Conservation (phyloP, 2,113 vertebrate species). For the Progne subis region DNA sequence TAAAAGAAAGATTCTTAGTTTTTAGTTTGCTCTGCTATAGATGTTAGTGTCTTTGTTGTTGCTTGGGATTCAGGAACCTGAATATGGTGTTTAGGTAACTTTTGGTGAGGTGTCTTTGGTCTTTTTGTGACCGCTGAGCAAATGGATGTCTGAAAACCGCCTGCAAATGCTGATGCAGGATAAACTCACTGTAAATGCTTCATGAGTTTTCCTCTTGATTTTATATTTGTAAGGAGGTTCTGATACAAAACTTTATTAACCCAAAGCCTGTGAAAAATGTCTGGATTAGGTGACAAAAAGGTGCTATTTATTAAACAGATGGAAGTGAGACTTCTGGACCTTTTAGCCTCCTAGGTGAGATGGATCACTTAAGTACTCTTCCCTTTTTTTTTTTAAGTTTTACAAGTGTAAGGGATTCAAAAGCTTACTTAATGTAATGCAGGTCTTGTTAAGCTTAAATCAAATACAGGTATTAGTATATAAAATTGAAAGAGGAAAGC, state of each 20-base stretch:
- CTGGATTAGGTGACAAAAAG: neutral
- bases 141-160: neutral
- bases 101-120: neutral
- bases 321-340: neutral
- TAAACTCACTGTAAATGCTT: neutral
- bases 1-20: neutral
- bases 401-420: neutral
- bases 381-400: neutral
- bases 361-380: neutral
- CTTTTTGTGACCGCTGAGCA: neutral
- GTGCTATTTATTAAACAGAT: neutral
- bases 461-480: neutral
- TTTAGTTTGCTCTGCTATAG: neutral
- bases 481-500: neutral
- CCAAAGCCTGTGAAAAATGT: neutral
- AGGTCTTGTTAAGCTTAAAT: neutral
- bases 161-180: neutral
- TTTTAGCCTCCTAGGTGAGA: neutral
- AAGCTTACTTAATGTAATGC: neutral
- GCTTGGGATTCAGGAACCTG: neutral
- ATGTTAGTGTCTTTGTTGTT: neutral
- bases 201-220: neutral
- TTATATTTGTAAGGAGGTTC: neutral
- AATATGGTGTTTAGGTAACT: neutral
- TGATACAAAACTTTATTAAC: neutral